Conservation (phyloP, 2,888 invertebrate species). For the Beris morrisii region DNA sequence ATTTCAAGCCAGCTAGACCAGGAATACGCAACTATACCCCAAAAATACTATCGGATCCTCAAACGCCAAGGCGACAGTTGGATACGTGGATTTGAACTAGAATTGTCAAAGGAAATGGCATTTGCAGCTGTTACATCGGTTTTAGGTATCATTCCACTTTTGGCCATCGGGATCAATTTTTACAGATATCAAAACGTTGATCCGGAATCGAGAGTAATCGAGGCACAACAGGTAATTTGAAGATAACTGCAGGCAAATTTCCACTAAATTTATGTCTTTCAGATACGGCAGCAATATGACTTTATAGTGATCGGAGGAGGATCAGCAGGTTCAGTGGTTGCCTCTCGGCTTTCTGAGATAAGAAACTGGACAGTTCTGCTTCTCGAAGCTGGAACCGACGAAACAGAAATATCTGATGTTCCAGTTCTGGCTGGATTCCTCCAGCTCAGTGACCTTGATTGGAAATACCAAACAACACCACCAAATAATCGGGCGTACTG, state of each 20-base stretch:
- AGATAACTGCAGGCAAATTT: neutral
- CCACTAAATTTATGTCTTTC: constrained; percentile 41
- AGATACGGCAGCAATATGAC: constrained; percentile 79
- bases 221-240: constrained; percentile 65
- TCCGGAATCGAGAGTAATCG: constrained; percentile 77
- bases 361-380: constrained; percentile 81
- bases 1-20: constrained; percentile 59
- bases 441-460: constrained; percentile 84
- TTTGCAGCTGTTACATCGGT: constrained; percentile 67
- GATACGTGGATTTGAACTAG: constrained; percentile 67
- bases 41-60: constrained; percentile 61
- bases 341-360: constrained; percentile 79
- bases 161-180: constrained; percentile 78
- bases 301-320: constrained; percentile 87
- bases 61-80: constrained; percentile 54
- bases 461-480: constrained; percentile 89
- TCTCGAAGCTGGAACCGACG: constrained; percentile 85
- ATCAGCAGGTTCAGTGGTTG: constrained; percentile 86
- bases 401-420: constrained; percentile 85
- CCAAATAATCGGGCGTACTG: constrained; percentile 78
- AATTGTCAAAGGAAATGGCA: constrained; percentile 50
- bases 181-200: constrained; percentile 79
- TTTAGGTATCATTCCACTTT: constrained; percentile 76
- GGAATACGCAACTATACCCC: constrained; percentile 74
- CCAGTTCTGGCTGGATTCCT: constrained; percentile 82